Conservation (phyloP, 2,888 invertebrate genomes). For the Synanthedon vespiformis region DNA sequence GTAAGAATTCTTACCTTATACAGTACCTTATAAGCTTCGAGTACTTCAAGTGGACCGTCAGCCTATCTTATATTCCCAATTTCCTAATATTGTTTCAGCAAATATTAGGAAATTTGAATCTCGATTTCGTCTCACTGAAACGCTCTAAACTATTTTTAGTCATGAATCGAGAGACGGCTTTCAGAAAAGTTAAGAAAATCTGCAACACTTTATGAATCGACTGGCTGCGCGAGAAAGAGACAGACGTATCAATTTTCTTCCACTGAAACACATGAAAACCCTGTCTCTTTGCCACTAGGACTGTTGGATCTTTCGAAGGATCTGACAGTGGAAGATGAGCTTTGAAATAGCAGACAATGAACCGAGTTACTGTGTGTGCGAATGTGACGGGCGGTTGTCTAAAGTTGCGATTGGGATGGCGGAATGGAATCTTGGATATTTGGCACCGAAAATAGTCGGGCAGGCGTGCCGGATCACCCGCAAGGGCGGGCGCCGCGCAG, state of each 20-base stretch:
- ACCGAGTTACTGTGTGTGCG: constrained; percentile 25
- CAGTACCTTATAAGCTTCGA: no score
- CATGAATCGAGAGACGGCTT: constrained; percentile 8
- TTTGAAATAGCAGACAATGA: constrained; percentile 9
- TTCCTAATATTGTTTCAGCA: no score
- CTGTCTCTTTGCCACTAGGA: constrained; percentile 8
- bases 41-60: no score
- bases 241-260: constrained; percentile 1
- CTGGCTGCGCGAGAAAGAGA: constrained; percentile 11
- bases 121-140: constrained; percentile 14
- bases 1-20: no score
- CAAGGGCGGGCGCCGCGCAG: constrained; percentile 56
- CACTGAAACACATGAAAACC: no score
- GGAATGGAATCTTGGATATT: constrained; percentile 64
- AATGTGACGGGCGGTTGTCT: constrained; percentile 39
- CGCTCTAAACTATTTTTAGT: constrained; percentile 5
- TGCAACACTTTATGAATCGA: constrained; percentile 13
- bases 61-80: no score
- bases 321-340: constrained; percentile 4
- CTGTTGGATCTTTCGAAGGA: constrained; percentile 22
- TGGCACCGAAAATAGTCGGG: constrained; percentile 69
- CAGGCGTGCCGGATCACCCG: constrained; percentile 43
- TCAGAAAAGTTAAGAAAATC: constrained; percentile 19
- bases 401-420: constrained; percentile 37
- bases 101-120: constrained; percentile 11